Conservation (phyloP, 2,888 invertebrate genomes). For the Aspidiotus rigidus region DNA sequence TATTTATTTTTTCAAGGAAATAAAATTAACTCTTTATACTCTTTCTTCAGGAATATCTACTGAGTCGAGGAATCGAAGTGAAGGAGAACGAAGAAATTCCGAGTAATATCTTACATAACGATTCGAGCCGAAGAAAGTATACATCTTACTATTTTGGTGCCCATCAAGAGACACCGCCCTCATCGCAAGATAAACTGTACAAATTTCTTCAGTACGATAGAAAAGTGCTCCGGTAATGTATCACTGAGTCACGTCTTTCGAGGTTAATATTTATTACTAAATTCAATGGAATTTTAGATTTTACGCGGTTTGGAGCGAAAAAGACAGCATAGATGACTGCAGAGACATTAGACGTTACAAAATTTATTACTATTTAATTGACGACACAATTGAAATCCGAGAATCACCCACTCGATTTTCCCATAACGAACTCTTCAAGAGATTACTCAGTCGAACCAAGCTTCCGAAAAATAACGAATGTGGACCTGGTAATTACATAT, state of each 20-base stretch:
- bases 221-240: slow-evolving; percentile 57
- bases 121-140: slow-evolving; percentile 4
- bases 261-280: not conserved
- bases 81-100: slow-evolving; percentile 61
- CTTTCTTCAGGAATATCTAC: slow-evolving; percentile 59
- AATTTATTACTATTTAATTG: slow-evolving; percentile 67
- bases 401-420: slow-evolving; percentile 56
- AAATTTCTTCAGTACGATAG: slow-evolving; percentile 69
- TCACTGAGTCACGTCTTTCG: not conserved
- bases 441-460: slow-evolving; percentile 64
- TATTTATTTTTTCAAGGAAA: too few relatives aligned
- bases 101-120: slow-evolving; percentile 55
- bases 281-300: slow-evolving; percentile 46
- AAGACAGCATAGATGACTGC: slow-evolving; percentile 46
- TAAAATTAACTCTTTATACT: too few relatives aligned
- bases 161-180: slow-evolving; percentile 32
- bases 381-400: slow-evolving; percentile 69
- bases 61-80: slow-evolving; percentile 70
- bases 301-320: slow-evolving; percentile 59
- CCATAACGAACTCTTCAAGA: slow-evolving; percentile 66
- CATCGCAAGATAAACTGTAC: slow-evolving; percentile 49
- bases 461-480: slow-evolving; percentile 58
- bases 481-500: not conserved
- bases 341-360: slow-evolving; percentile 47
- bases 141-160: slow-evolving; percentile 6